Evolutionary conservation across 2,888 invertebrate species (phyloP).

Genomic region (Caenorhabditis sp.): DNA sequence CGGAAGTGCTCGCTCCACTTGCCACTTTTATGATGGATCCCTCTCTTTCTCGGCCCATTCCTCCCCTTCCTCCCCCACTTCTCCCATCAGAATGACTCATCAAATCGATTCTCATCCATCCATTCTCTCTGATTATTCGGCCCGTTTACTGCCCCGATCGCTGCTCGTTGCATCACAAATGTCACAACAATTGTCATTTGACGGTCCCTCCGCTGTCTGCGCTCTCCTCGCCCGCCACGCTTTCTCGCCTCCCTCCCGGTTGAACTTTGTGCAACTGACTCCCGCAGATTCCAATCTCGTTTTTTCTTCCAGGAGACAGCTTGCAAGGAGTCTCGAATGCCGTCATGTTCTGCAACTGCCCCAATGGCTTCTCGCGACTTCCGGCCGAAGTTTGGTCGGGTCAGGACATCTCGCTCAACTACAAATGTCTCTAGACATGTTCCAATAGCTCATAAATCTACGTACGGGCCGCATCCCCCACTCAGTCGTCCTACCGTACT

Average conservation of each 20-base stretch:
- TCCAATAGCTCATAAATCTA: background rate
- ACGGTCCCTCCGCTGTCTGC: constrained; percentile 10
- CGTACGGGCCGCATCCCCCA: constrained; percentile 42
- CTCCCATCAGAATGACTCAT: constrained; percentile 57
- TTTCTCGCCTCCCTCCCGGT: background rate
- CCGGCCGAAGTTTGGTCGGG: constrained; percentile 44
- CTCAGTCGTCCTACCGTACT: constrained; percentile 26
- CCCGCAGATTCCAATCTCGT: background rate
- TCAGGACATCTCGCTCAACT: constrained; percentile 53
- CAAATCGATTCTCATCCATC: constrained; percentile 13
- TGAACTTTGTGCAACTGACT: constrained; percentile 27
- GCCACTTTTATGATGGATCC: constrained; percentile 53
- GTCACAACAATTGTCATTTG: constrained; percentile 63
- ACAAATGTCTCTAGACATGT: constrained; percentile 47
- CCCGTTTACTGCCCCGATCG: constrained; percentile 11
- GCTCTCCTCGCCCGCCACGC: background rate
- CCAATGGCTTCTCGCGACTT: constrained; percentile 47
- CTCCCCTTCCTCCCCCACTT: background rate
- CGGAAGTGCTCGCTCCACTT: too few species aligned
- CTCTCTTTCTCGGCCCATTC: background rate
- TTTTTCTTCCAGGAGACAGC: constrained; percentile 60
- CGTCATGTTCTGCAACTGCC: constrained; percentile 60
- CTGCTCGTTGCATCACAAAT: constrained; percentile 43
- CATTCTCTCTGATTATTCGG: constrained; percentile 51
- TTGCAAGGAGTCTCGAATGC: constrained; percentile 49